These are phyloP conservation scores for Drosophila lacertosa DNA, from an alignment of 1,140 invertebrate genomes.

Conservation along the genomic window DNA sequence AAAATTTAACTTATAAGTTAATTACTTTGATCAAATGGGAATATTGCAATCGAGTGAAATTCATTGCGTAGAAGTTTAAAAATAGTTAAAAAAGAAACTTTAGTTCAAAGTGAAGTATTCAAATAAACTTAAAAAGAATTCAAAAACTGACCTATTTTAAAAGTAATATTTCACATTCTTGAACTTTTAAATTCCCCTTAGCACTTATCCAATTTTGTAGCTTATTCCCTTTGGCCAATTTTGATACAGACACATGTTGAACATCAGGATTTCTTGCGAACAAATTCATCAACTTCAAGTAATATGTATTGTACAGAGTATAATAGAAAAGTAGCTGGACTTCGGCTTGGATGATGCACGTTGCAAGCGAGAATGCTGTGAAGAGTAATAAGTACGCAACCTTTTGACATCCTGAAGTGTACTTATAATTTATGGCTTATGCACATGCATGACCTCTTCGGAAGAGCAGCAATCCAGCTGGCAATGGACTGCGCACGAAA, in stretches of 20 bases:
- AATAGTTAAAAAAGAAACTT: too few species aligned
- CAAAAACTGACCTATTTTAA: too few species aligned
- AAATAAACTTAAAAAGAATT: too few species aligned
- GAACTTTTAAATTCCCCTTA: neutral
- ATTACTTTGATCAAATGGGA: too few species aligned
- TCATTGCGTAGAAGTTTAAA: too few species aligned
- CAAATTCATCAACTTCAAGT: slow-evolving; percentile 28
- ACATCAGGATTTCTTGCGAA: neutral
- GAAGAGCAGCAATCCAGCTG: neutral
- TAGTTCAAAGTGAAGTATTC: too few species aligned
- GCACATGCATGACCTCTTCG: slow-evolving; percentile 52
- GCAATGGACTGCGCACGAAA: slow-evolving; percentile 24
- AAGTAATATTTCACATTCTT: too few species aligned
- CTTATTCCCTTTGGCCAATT: neutral
- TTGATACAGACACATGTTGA: slow-evolving; percentile 7
- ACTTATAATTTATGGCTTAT: slow-evolving; percentile 67
- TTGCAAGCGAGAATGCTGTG: slow-evolving; percentile 32
- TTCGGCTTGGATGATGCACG: slow-evolving; percentile 37
- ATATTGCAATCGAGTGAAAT: too few species aligned
- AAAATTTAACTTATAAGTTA: too few species aligned
- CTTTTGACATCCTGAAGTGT: slow-evolving; percentile 62
- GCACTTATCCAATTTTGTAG: neutral
- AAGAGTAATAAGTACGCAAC: slow-evolving; percentile 41
- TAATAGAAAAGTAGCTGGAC: slow-evolving; percentile 5
- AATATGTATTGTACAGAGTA: slow-evolving; percentile 19